Evolutionary conservation across 2,888 invertebrate species (phyloP).

Genomic region (Hofmannophila pseudospretella): DNA sequence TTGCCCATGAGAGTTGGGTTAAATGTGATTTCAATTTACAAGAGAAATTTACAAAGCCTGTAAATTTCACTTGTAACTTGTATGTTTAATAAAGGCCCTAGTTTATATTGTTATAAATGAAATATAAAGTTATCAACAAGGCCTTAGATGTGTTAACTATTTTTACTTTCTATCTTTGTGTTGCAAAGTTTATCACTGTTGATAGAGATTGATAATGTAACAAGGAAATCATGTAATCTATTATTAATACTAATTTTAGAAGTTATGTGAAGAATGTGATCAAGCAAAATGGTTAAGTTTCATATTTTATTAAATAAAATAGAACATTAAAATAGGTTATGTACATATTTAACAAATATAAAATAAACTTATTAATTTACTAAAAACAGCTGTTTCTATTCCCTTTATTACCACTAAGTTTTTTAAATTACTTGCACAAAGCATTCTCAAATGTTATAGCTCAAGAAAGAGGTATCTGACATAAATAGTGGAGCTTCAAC

Average conservation of each 20-base stretch:
- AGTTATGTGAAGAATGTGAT: conserved; percentile 66
- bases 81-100: neutral
- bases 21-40: too few species aligned
- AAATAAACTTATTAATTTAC: conserved; percentile 77
- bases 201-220: conserved; percentile 13
- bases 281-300: conserved; percentile 67
- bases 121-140: conserved; percentile 32
- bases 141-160: conserved; percentile 62
- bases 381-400: conserved; percentile 39
- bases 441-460: too few species aligned
- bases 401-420: too few species aligned
- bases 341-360: conserved; percentile 72
- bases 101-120: conserved; percentile 1
- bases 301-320: conserved; percentile 64
- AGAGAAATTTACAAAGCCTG: too few species aligned
- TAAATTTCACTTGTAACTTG: neutral
- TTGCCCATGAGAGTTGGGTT: too few species aligned
- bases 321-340: conserved; percentile 62
- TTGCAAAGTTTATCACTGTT: conserved; percentile 55
- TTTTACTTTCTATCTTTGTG: conserved; percentile 47
- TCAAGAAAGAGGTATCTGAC: too few species aligned
- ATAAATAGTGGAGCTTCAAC: too few species aligned
- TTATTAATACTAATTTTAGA: conserved; percentile 32
- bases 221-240: conserved; percentile 13
- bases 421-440: too few species aligned